Evolutionary conservation across 2,113 vertebrate species (phyloP), one percentile per base, ranked within the genome.

Genomic region (Etheostoma cragini): DNA sequence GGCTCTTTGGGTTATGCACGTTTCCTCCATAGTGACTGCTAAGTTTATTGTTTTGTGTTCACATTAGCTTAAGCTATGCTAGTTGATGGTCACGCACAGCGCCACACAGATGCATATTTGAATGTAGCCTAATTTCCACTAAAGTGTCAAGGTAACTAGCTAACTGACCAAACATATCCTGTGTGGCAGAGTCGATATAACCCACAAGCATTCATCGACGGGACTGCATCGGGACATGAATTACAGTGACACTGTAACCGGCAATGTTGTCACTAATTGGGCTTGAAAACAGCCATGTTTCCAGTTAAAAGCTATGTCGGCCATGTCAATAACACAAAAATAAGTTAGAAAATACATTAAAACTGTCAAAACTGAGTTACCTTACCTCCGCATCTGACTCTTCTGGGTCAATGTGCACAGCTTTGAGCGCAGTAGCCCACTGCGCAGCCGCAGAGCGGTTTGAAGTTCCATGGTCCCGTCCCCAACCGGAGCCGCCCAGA

Each of bases 361-460:
- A 61, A n/a, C 0, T 11, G 4, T 19, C 6, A 5, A n/a, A 38
- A n/a, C 0, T 71, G 22, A 66, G 19, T 71, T 65, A 16, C 52
- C 88, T 86, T 85, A 83, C 83, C 83, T 80, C 35, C 5, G 62
- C 53, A 42, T 61, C 33, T 53, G 70, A 45, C 30, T 78, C 47
- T 53, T 72, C 5, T 17, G 78, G 78, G 76, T 89, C 81, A 81
- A 3, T 63, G 63, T 65, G 65, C 21, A 60, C 57, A 63, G 42
- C 62, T 69, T 26, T 54, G 57, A 17, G 67, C 49, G 56, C 79
- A 56, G 58, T 16, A n/a, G 13, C 1, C 4, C 10, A 69, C 26
- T 75, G 88, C 85, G 91, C 87, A 91, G 77, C 12, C 21, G 80
- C 88, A 38, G 12, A 53, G 12, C 6, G 2, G 45, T 42, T 61